These are phyloP conservation scores for Tyrophagus putrescentiae DNA, from an alignment of 1,140 invertebrate genomes.

Conservation along the genomic window DNA sequence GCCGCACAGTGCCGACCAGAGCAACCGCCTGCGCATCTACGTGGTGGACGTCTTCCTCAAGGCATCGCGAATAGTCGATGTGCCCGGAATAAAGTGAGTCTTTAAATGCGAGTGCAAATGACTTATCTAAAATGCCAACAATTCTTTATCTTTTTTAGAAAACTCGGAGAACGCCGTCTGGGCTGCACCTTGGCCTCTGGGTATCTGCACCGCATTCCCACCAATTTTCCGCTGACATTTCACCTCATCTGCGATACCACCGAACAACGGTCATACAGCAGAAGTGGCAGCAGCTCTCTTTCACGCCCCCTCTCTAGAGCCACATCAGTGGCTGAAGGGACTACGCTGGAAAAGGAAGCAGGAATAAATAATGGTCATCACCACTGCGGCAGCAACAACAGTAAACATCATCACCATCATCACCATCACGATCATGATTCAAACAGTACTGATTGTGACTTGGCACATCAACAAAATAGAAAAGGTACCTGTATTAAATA, in stretches of 20 bases:
- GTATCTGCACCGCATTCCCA: conserved; percentile 2
- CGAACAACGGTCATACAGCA: not conserved
- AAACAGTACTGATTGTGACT: not conserved
- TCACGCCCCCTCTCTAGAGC: too few species aligned
- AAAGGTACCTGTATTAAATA: too few species aligned
- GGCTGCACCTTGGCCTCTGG: not conserved
- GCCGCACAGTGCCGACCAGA: not conserved
- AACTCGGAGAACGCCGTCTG: not conserved
- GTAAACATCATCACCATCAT: not conserved
- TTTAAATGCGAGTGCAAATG: too few species aligned
- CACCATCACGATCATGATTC: not conserved
- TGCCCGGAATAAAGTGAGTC: not conserved
- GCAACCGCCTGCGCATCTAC: not conserved
- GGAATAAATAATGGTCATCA: too few species aligned
- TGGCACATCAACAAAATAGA: too few species aligned
- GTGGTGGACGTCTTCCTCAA: not conserved
- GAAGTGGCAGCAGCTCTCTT: not conserved
- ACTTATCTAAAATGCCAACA: too few species aligned
- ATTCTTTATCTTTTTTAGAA: not conserved
- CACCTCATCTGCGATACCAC: not conserved
- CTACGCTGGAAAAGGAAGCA: too few species aligned
- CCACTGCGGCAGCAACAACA: not conserved
- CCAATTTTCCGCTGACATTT: too few species aligned
- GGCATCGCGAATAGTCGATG: not conserved
- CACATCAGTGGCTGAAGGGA: too few species aligned